Evolutionary conservation across 2,797 vertebrate genomes (phyloP), one percentile per base, ranked within the genome.

Genomic region (Echeneis naucrates): DNA sequence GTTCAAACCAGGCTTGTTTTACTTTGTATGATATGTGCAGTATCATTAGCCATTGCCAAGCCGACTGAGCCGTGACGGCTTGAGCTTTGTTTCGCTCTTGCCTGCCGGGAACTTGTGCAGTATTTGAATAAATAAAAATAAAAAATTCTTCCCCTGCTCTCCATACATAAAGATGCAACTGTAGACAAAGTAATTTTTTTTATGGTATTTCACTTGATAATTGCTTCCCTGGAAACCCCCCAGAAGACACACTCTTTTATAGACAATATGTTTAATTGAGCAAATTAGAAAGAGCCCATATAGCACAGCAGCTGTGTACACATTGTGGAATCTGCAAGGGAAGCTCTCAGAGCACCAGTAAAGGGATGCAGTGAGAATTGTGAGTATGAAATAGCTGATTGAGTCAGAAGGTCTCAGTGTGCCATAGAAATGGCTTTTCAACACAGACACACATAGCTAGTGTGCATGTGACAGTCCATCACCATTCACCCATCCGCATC

Each of bases 291-390:
- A 61, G 86, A 87, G 82, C 75, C 87, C 85, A 59, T 89, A 90
- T 90, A 91, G 87, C 79, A 70, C 62, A 73, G 86, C 94, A 95
- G 94, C 95, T 95, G 95, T 95, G 93, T 94, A 94, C 93, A 95
- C 93, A 95, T 89, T 16, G 84, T 72, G 83, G 84, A 92, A 92
- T 94, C 91, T 93, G 90, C 81, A 75, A 84, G 79, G 83, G 78
- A 89, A 91, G 82, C 87, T 87, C 89, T 92, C 84, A 75, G 88
- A 92, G 80, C 85, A 80, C 78, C 67, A 80, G 84, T 77, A 64
- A 83, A 84, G 78, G 62, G 76, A 89, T 77, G 83, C 58, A 86
- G 80, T 75, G 81, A 87, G 83, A 90, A 82, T 83, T 68, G 54
- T 8, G 56, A 64, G 55, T 79, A 66, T 9, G 45, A 67, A 59